A percentile compares a stretch with the other conserved stretches of the same genome.
Evolutionary conservation across 1,140 invertebrate genomes (phyloP).

Genomic region (Homalodisca vitripennis): DNA sequence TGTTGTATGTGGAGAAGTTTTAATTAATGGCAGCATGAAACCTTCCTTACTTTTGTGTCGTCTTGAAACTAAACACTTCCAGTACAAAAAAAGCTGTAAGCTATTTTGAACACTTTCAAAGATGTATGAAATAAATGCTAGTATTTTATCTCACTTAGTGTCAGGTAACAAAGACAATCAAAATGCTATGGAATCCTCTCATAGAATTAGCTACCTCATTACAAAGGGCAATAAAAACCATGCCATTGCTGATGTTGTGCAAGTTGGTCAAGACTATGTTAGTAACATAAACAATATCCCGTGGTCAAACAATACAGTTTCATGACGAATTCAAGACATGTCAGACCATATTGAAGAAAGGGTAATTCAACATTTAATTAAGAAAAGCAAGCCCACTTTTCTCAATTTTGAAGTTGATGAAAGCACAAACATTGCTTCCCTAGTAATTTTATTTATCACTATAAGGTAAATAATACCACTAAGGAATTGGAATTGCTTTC

Average conservation of each 20-base stretch:
- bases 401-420: constrained; percentile 30
- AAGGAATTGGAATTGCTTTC: constrained; percentile 4
- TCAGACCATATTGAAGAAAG: neutral
- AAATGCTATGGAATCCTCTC: constrained; percentile 10
- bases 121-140: too few species aligned
- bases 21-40: constrained; percentile 30
- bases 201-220: constrained; percentile 3
- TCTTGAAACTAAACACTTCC: constrained; percentile 22
- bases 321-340: neutral
- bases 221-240: constrained; percentile 2
- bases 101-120: neutral
- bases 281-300: neutral
- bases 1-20: constrained; percentile 31
- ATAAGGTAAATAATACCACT: constrained; percentile 24
- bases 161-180: constrained; percentile 15
- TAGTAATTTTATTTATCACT: constrained; percentile 29
- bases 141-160: neutral
- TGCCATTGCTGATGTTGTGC: neutral
- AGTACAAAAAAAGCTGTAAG: constrained; percentile 14
- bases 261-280: neutral
- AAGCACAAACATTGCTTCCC: constrained; percentile 19
- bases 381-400: constrained; percentile 22
- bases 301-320: constrained; percentile 17
- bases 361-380: neutral
- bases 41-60: constrained; percentile 25